Evolutionary conservation across 2,888 invertebrate species (phyloP).

Genomic region (Stenolophus ochropezus): DNA sequence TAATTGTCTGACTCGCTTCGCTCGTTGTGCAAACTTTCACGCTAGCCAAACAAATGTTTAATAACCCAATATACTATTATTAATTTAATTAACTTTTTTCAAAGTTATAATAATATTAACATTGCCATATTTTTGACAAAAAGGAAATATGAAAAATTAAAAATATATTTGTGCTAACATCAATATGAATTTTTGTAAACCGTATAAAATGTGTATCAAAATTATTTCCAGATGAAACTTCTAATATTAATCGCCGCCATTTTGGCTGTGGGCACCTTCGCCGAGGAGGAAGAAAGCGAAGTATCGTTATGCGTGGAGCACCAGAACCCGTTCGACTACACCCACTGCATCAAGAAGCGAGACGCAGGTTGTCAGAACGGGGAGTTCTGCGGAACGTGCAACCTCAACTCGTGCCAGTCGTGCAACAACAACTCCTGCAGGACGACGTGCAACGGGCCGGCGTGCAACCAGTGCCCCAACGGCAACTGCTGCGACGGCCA

Average conservation of each 20-base stretch:
- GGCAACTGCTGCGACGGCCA: constrained; percentile 61
- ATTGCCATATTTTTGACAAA: too few species aligned
- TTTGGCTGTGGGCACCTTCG: not conserved
- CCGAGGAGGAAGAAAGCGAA: constrained; percentile 26
- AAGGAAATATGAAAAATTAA: too few species aligned
- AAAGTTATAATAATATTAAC: too few species aligned
- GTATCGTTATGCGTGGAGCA: constrained; percentile 27
- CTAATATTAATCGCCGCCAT: not conserved
- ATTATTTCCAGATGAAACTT: constrained; percentile 35
- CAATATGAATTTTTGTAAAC: too few species aligned
- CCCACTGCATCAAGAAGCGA: constrained; percentile 49
- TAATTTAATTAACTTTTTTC: not conserved
- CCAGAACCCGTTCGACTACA: constrained; percentile 19
- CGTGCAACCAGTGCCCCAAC: constrained; percentile 57
- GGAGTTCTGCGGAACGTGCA: constrained; percentile 25
- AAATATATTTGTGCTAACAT: too few species aligned
- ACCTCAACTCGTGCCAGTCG: constrained; percentile 31
- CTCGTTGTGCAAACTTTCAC: too few species aligned
- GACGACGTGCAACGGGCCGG: constrained; percentile 56
- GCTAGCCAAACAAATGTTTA: not conserved
- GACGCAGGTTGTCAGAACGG: constrained; percentile 31
- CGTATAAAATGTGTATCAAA: too few species aligned
- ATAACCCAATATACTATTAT: not conserved
- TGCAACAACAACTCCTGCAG: constrained; percentile 52
- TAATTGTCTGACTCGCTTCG: too few species aligned